These are phyloP conservation scores for Galeruca laticollis DNA, from an alignment of 2,888 invertebrate species.

Conservation along the genomic window DNA sequence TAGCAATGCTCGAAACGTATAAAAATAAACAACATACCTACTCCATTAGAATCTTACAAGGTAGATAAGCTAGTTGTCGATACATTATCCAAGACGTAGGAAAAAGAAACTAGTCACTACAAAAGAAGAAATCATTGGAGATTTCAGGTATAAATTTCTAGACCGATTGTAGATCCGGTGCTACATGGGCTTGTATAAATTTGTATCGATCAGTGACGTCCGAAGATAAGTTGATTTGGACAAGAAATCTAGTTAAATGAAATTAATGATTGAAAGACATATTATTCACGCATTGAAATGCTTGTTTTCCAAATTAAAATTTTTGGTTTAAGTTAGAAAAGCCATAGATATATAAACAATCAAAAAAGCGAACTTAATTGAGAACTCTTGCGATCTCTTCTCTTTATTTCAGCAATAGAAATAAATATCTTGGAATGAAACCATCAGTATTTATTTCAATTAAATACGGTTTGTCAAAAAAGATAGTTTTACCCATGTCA, in stretches of 20 bases:
- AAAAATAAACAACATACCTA: slow-evolving; percentile 65
- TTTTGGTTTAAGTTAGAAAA: no score
- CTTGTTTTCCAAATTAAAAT: no score
- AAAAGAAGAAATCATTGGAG: slow-evolving; percentile 28
- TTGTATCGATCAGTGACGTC: slow-evolving; percentile 59
- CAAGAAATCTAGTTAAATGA: background rate
- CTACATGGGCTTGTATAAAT: slow-evolving; percentile 67
- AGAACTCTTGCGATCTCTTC: no score
- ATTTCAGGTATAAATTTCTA: slow-evolving; percentile 33
- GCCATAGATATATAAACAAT: no score
- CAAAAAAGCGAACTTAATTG: no score
- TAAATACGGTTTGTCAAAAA: no score
- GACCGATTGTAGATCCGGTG: slow-evolving; percentile 62
- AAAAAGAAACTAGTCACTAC: slow-evolving; percentile 30
- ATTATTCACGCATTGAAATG: no score
- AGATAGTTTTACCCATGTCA: no score
- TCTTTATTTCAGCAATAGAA: no score
- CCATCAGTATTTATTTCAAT: no score
- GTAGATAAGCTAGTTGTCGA: slow-evolving; percentile 67
- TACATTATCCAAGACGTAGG: slow-evolving; percentile 64
- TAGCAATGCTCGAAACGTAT: slow-evolving; percentile 62
- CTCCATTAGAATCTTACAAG: slow-evolving; percentile 66
- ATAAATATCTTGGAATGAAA: no score
- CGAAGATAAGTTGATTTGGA: background rate
- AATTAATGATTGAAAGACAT: background rate